A percentile compares a stretch with the other conserved stretches of the same genome.
phyloP scores from a whole-genome alignment of 2,888 invertebrate species.

The Dryomyza anilis region DNA sequence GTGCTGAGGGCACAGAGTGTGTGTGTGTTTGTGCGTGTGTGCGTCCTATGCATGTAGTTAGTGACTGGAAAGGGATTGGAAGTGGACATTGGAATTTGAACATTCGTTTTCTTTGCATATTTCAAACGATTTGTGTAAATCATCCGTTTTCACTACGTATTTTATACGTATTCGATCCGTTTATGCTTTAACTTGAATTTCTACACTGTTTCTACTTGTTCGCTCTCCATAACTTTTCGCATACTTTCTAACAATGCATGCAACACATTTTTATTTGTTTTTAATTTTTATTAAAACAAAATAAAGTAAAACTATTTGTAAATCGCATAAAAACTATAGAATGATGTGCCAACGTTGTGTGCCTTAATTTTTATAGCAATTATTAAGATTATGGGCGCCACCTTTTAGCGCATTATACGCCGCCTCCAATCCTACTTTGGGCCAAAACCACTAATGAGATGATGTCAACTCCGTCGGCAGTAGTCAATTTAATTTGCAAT shows the following conservation, averaged over 20 bases:
- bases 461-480: neutral
- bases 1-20: neutral
- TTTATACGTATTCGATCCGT: neutral
- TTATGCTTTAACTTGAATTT: too few relatives aligned
- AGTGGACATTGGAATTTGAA: neutral
- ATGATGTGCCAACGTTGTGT: constrained; percentile 35
- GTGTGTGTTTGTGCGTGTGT: too few relatives aligned
- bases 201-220: neutral
- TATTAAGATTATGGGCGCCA: neutral
- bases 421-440: neutral
- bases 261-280: neutral
- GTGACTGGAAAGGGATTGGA: neutral
- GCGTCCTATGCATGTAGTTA: neutral
- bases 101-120: neutral
- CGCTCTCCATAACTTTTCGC: too few relatives aligned
- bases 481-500: neutral
- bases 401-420: neutral
- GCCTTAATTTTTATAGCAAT: constrained; percentile 29
- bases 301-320: neutral
- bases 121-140: neutral
- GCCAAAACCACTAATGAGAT: neutral
- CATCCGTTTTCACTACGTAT: neutral
- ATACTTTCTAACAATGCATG: neutral
- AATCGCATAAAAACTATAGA: neutral
- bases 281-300: neutral